Percentiles rank a stretch among this genome's conserved stretches.
Evolutionary conservation across 2,888 invertebrate species (phyloP).

Genomic region (Hartigia nigra): DNA sequence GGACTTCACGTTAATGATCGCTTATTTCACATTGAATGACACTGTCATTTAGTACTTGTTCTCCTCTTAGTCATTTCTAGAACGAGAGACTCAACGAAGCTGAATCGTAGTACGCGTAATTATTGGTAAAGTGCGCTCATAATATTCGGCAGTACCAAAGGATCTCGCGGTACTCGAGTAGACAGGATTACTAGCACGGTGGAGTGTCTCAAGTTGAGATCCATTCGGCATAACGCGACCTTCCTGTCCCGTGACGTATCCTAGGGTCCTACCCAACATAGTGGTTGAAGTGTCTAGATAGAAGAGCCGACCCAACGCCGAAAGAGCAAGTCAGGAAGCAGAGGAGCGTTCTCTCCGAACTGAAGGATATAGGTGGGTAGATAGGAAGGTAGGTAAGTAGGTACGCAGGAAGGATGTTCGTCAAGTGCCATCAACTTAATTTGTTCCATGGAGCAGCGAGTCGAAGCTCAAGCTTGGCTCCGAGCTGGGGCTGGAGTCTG

Average conservation of each 20-base stretch:
- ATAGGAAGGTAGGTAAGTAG: background rate
- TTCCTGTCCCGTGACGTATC: background rate
- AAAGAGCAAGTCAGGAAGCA: conserved; percentile 20
- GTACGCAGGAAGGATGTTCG: conserved; percentile 48
- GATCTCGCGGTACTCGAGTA: background rate
- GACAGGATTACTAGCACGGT: background rate
- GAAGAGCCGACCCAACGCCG: conserved; percentile 4
- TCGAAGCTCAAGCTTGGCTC: conserved; percentile 15
- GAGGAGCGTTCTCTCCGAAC: conserved; percentile 34
- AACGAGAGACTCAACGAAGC: background rate
- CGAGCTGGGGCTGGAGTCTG: background rate
- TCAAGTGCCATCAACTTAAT: conserved; percentile 58
- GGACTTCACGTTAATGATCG: background rate
- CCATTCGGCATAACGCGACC: conserved; percentile 1
- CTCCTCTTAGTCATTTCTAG: background rate
- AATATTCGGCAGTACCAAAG: background rate
- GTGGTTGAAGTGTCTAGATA: conserved; percentile 11
- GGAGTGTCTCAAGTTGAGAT: background rate
- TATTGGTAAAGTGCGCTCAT: background rate
- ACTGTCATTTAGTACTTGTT: background rate
- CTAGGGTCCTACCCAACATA: background rate
- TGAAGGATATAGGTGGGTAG: conserved; percentile 35
- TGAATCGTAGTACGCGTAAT: background rate
- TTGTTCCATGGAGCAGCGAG: conserved; percentile 46
- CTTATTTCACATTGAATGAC: background rate